A percentile compares a stretch with the other conserved stretches of the same genome.
Conservation (phyloP, 1,140 invertebrate genomes). For the Sitobion miscanthi region DNA sequence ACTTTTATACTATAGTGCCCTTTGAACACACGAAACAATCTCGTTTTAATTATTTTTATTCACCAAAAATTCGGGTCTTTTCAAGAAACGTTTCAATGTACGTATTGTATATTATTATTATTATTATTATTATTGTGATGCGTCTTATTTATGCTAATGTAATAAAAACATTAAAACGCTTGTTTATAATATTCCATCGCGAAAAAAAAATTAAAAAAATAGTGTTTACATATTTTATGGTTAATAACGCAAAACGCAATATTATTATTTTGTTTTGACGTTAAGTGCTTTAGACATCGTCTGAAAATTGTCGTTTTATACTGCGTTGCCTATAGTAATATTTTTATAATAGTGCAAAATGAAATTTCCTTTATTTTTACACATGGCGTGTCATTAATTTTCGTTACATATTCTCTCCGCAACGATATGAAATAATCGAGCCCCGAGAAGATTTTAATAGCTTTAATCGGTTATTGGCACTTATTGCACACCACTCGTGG, state of each 20-base stretch:
- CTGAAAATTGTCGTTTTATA: slow-evolving; percentile 7
- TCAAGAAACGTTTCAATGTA: neutral
- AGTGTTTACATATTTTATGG: neutral
- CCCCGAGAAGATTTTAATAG: neutral
- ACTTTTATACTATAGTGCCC: too few relatives aligned
- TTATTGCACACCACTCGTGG: neutral
- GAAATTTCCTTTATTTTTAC: neutral
- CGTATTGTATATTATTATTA: neutral
- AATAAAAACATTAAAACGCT: neutral
- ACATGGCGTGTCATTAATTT: neutral
- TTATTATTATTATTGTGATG: neutral
- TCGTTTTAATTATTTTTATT: neutral
- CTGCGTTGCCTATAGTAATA: neutral
- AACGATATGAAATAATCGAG: neutral
- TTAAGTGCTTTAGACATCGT: slow-evolving; percentile 21
- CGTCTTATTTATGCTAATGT: slow-evolving; percentile 16
- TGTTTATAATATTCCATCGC: neutral
- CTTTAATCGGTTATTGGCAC: neutral
- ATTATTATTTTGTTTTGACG: slow-evolving; percentile 25
- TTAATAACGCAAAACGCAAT: slow-evolving; percentile 35
- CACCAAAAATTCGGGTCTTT: too few relatives aligned
- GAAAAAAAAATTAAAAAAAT: neutral
- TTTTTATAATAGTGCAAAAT: neutral
- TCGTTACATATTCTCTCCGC: neutral
- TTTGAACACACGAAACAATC: neutral